Evolutionary conservation across 2,113 vertebrate genomes (phyloP).

Genomic region (Brienomyrus longianalis): DNA sequence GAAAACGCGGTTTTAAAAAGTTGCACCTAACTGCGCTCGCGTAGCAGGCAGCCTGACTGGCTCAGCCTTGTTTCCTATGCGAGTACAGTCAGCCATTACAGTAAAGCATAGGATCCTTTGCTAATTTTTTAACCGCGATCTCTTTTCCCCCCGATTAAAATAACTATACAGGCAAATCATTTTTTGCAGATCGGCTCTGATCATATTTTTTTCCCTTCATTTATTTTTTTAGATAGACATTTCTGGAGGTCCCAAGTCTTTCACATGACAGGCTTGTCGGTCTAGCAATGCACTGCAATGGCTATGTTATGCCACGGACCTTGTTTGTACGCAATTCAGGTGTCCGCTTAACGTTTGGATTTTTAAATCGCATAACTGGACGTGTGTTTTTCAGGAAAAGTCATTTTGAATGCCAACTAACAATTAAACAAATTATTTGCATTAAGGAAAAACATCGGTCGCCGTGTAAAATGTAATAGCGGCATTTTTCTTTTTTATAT

Average conservation of each 20-base stretch:
- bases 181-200: not conserved
- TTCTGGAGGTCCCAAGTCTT: slow-evolving; percentile 37
- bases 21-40: slow-evolving; percentile 76
- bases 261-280: slow-evolving; percentile 53
- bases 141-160: not conserved
- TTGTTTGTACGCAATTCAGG: slow-evolving; percentile 41
- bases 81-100: slow-evolving; percentile 90
- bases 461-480: slow-evolving; percentile 40
- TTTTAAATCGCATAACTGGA: slow-evolving; percentile 46
- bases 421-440: slow-evolving; percentile 50
- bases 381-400: slow-evolving; percentile 29
- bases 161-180: not conserved
- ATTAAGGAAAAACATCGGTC: slow-evolving; percentile 33
- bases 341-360: slow-evolving; percentile 46
- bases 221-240: slow-evolving; percentile 29
- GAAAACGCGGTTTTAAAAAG: slow-evolving; percentile 71
- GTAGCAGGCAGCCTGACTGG: slow-evolving; percentile 49
- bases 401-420: slow-evolving; percentile 27
- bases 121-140: slow-evolving; percentile 43
- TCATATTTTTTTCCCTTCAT: slow-evolving; percentile 49
- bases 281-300: slow-evolving; percentile 62
- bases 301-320: slow-evolving; percentile 39
- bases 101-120: slow-evolving; percentile 59
- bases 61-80: slow-evolving; percentile 70
- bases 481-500: slow-evolving; percentile 30